phyloP scores from a whole-genome alignment of 1,140 invertebrate species.

The Penaeus indicus region DNA sequence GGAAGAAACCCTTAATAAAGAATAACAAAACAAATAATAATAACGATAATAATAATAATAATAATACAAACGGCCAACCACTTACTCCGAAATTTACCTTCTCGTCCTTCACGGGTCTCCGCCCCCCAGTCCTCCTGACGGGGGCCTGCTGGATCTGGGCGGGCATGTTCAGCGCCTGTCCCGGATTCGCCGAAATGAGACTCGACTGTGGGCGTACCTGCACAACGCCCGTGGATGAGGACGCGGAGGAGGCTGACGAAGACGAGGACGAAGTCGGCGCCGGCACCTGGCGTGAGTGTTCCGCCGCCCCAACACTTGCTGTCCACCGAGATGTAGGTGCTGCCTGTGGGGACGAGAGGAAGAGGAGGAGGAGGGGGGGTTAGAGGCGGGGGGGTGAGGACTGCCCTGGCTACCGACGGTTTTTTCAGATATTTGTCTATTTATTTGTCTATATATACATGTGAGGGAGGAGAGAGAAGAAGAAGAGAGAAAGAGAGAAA shows the following conservation, averaged over 20 bases:
- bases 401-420: not conserved
- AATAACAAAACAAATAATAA: too few relatives aligned
- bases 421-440: not conserved
- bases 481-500: too few relatives aligned
- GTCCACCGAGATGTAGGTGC: slow-evolving; percentile 69
- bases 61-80: too few relatives aligned
- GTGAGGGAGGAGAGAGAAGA: too few relatives aligned
- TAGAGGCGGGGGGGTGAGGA: too few relatives aligned
- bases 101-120: slow-evolving; percentile 79
- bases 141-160: slow-evolving; percentile 50
- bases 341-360: slow-evolving; percentile 44
- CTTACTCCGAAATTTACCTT: slow-evolving; percentile 68
- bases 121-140: slow-evolving; percentile 80
- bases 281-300: slow-evolving; percentile 68
- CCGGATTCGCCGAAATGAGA: slow-evolving; percentile 9
- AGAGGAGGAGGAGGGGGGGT: not conserved
- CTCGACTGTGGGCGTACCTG: not conserved
- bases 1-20: too few relatives aligned
- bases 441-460: too few relatives aligned
- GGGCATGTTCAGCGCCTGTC: slow-evolving; percentile 55
- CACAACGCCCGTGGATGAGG: slow-evolving; percentile 36
- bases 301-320: slow-evolving; percentile 70
- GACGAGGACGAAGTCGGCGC: slow-evolving; percentile 66
- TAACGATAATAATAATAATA: too few relatives aligned
- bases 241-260: slow-evolving; percentile 56